These are phyloP conservation scores for Thinocorus orbignyianus DNA, from an alignment of 2,113 vertebrate species.

Conservation along the genomic window DNA sequence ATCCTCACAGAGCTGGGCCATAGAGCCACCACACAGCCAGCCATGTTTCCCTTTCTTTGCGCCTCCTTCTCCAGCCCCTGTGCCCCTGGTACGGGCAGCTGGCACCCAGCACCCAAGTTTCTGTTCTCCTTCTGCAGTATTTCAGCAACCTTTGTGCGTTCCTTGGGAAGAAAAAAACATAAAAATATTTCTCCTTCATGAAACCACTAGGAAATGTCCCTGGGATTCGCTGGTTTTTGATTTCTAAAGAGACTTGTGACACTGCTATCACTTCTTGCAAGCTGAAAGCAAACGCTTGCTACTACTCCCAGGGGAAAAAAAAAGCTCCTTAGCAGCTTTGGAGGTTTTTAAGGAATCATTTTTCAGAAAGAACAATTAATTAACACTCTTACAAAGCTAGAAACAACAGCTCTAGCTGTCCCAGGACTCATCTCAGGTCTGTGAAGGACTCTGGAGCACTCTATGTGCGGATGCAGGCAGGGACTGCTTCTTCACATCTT, in stretches of 20 bases:
- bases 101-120: rapidly evolving
- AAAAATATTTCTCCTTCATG: background rate
- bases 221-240: rapidly evolving
- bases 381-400: background rate
- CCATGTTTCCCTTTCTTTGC: background rate
- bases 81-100: rapidly evolving
- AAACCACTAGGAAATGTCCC: background rate
- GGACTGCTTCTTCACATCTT: background rate
- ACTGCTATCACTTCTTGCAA: background rate
- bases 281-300: background rate
- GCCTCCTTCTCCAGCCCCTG: rapidly evolving
- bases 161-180: background rate
- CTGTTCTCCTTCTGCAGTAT: background rate
- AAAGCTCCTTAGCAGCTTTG: background rate
- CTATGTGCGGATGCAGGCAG: too few relatives aligned
- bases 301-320: background rate
- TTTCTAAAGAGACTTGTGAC: background rate
- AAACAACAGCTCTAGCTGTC: background rate
- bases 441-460: background rate
- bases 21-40: rapidly evolving
- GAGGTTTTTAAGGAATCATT: background rate
- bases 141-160: background rate
- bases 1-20: background rate
- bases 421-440: background rate
- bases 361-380: background rate